Percentiles rank a stretch among this genome's conserved stretches.
phyloP scores from a whole-genome alignment of 1,140 invertebrate species.

The Psilanteris sp. region DNA sequence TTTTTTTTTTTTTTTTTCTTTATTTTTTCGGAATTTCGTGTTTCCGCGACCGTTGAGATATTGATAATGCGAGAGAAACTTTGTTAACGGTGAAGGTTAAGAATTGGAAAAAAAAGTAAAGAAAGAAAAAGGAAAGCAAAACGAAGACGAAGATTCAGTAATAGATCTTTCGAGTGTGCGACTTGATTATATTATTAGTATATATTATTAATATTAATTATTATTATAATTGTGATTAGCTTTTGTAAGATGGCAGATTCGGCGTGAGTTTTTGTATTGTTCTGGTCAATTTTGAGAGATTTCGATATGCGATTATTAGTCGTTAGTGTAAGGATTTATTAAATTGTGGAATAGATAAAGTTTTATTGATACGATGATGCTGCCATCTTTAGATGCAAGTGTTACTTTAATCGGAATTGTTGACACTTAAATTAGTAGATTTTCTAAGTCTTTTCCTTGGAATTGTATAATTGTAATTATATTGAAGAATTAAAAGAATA shows the following conservation, averaged over 20 bases:
- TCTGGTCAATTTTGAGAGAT: slow-evolving; percentile 64
- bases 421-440: slow-evolving; percentile 61
- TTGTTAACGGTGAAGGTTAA: slow-evolving; percentile 47
- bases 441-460: slow-evolving; percentile 62
- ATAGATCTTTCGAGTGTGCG: slow-evolving; percentile 39
- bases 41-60: slow-evolving; percentile 35
- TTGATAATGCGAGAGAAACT: slow-evolving; percentile 14
- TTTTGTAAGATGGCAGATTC: slow-evolving; percentile 63
- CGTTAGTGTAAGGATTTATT: slow-evolving; percentile 63
- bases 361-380: slow-evolving; percentile 58
- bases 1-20: too few species aligned
- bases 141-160: neutral
- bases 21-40: slow-evolving; percentile 47
- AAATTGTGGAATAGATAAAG: slow-evolving; percentile 65
- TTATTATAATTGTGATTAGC: slow-evolving; percentile 60
- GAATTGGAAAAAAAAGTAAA: neutral
- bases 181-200: slow-evolving; percentile 48
- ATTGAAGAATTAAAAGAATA: slow-evolving; percentile 54
- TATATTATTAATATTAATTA: slow-evolving; percentile 41
- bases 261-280: slow-evolving; percentile 60
- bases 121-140: neutral
- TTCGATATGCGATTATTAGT: slow-evolving; percentile 62
- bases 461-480: slow-evolving; percentile 64
- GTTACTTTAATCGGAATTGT: slow-evolving; percentile 58
- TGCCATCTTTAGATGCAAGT: slow-evolving; percentile 64